Evolutionary conservation across 2,797 vertebrate genomes (phyloP).

Genomic region (Limosa lapponica): DNA sequence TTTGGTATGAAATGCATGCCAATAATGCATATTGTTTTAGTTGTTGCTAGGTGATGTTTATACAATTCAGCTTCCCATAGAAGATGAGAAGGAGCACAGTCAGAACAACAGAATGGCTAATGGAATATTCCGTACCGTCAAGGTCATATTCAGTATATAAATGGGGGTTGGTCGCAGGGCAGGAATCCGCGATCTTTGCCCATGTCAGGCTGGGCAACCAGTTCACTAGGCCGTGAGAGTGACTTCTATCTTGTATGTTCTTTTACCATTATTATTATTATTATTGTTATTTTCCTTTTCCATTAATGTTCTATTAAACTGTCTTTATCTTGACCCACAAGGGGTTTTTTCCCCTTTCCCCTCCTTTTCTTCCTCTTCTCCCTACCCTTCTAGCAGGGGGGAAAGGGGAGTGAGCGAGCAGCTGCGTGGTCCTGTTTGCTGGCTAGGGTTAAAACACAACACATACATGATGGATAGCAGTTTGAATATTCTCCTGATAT

Average conservation of each 20-base stretch:
- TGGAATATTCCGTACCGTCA: not conserved
- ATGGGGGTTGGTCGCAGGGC: not conserved
- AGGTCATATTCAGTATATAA: not conserved
- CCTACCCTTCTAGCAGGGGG: not conserved
- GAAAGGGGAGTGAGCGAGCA: not conserved
- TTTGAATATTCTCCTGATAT: not conserved
- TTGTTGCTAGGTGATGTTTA: not conserved
- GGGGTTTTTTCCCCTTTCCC: not conserved
- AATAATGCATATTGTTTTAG: not conserved
- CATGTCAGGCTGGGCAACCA: not conserved
- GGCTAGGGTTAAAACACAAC: not conserved
- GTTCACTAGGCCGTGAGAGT: not conserved
- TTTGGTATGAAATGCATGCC: not conserved
- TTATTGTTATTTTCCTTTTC: not conserved
- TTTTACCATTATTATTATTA: not conserved
- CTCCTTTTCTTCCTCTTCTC: not conserved
- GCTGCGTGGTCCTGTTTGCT: not conserved
- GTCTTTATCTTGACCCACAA: not conserved
- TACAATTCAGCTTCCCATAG: not conserved
- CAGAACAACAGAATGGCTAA: not conserved
- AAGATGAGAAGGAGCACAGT: not conserved
- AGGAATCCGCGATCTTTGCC: not conserved
- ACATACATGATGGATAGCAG: not conserved
- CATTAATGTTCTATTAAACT: not conserved
- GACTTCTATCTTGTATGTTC: not conserved